Conservation (phyloP, 2,113 vertebrate species). For the Cichladusa arquata region DNA sequence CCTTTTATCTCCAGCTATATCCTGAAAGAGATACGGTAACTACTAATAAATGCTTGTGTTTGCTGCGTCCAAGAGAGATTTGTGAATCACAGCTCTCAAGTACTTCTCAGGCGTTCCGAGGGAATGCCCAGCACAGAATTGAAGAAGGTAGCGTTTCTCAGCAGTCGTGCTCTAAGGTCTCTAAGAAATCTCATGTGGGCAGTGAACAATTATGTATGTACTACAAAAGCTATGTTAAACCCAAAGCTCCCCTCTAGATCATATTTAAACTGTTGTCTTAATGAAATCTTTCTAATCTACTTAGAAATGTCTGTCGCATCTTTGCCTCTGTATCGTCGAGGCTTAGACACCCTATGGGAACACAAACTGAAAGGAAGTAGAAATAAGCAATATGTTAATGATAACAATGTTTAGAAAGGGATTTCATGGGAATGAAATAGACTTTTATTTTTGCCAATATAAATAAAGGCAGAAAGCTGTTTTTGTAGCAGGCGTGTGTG, state of each 20-base stretch:
- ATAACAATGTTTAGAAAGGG: neutral
- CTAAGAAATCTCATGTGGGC: neutral
- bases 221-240: neutral
- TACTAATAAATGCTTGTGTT: neutral
- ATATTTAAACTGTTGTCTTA: neutral
- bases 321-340: neutral
- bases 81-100: accelerated
- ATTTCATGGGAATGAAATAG: neutral
- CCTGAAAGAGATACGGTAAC: neutral
- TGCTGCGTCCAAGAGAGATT: neutral
- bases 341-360: neutral
- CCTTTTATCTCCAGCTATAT: neutral
- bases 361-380: neutral
- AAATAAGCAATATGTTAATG: neutral
- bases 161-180: neutral
- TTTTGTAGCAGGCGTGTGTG: neutral
- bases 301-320: accelerated
- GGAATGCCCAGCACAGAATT: neutral
- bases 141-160: neutral
- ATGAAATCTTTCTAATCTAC: neutral
- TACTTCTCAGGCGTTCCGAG: neutral
- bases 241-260: neutral
- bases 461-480: conserved; percentile 34
- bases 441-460: neutral
- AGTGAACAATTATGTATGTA: neutral